Conservation (phyloP, 2,888 invertebrate genomes). For the Spodoptera picta region DNA sequence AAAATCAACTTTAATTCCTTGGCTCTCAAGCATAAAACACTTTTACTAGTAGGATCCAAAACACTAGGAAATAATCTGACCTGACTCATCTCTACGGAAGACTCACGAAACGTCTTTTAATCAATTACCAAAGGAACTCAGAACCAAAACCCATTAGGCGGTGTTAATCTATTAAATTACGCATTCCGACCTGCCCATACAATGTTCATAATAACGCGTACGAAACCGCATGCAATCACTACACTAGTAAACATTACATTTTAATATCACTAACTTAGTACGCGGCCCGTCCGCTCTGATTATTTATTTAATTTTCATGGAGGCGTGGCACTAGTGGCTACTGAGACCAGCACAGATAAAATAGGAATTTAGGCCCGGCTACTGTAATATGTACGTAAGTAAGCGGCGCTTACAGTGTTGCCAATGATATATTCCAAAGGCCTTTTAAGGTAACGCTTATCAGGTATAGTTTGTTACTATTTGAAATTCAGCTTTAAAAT, state of each 20-base stretch:
- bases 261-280: constrained; percentile 45
- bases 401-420: constrained; percentile 36
- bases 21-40: neutral
- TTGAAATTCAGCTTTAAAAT: no score
- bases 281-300: constrained; percentile 53
- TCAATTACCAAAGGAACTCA: constrained; percentile 3
- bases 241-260: constrained; percentile 31
- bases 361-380: constrained; percentile 43
- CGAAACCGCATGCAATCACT: constrained; percentile 38
- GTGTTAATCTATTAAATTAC: constrained; percentile 35
- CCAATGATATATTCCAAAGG: constrained; percentile 43
- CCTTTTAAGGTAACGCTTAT: constrained; percentile 34
- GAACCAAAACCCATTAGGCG: constrained; percentile 23
- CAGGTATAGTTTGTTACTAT: constrained; percentile 10
- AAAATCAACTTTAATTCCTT: no score
- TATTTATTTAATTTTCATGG: constrained; percentile 62
- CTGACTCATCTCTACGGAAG: no score
- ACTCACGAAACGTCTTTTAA: no score
- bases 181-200: constrained; percentile 24
- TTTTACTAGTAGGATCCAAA: neutral
- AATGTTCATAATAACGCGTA: constrained; percentile 27
- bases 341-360: constrained; percentile 44
- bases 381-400: constrained; percentile 47
- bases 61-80: no score
- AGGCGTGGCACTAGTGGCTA: constrained; percentile 58